A percentile compares a stretch with the other conserved stretches of the same genome.
phyloP scores from a whole-genome alignment of 1,140 invertebrate species.

The Oryctes rhinoceros region DNA sequence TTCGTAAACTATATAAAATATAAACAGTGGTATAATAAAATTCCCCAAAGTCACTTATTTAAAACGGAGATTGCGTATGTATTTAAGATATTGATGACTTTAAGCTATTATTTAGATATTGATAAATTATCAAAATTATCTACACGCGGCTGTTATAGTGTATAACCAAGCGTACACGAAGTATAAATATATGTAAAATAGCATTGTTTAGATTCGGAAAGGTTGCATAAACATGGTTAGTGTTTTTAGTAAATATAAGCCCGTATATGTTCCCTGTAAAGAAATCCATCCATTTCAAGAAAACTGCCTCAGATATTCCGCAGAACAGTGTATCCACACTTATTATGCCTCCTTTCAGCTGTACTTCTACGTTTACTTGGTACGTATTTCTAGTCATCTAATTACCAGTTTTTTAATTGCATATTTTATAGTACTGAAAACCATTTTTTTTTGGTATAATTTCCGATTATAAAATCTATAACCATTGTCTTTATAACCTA shows the following conservation, averaged over 20 bases:
- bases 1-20: no score
- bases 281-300: constrained; percentile 32
- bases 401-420: neutral
- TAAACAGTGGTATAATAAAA: no score
- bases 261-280: neutral
- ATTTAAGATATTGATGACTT: no score
- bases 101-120: neutral
- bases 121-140: constrained; percentile 28
- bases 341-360: constrained; percentile 18
- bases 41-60: no score
- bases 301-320: constrained; percentile 15
- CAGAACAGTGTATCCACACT: constrained; percentile 13
- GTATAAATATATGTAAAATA: neutral
- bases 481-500: no score
- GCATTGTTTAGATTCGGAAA: neutral
- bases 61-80: no score
- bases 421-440: no score
- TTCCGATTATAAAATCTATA: no score
- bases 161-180: no score
- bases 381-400: neutral
- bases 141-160: no score
- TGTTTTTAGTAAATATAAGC: constrained; percentile 26
- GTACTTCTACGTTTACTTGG: constrained; percentile 39
- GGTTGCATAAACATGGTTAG: constrained; percentile 23
- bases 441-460: no score